These are phyloP conservation scores for Bruchidius siliquastri DNA, from an alignment of 2,888 invertebrate species.

Conservation along the genomic window DNA sequence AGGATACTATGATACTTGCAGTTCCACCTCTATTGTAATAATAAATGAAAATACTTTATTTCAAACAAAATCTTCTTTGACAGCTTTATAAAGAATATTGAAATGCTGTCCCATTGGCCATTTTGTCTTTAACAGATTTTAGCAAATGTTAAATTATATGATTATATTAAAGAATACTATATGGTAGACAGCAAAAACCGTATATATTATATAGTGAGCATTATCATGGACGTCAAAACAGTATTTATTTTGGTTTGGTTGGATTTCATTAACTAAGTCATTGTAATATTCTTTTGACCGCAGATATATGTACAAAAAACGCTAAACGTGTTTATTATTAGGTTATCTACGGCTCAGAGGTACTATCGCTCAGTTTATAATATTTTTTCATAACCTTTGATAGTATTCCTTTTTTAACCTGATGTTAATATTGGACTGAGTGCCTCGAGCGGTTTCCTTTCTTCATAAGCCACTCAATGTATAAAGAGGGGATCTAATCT, in stretches of 20 bases:
- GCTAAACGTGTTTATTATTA: not conserved
- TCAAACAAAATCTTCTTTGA: not conserved
- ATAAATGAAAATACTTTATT: no score
- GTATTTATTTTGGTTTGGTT: not conserved
- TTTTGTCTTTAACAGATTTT: not conserved
- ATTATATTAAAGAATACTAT: slow-evolving; percentile 41
- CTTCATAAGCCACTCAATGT: not conserved
- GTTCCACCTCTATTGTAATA: not conserved
- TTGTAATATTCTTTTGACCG: not conserved
- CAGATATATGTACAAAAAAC: not conserved
- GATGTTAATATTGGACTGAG: not conserved
- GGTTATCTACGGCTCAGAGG: not conserved
- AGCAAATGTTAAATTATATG: not conserved
- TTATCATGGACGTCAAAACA: slow-evolving; percentile 34
- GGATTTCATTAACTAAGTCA: not conserved
- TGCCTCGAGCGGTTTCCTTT: not conserved
- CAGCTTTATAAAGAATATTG: not conserved
- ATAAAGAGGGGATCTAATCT: not conserved
- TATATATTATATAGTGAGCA: slow-evolving; percentile 40
- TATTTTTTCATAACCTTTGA: no score
- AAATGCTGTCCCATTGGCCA: not conserved
- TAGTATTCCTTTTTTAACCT: not conserved
- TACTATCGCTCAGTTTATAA: not conserved
- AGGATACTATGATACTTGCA: no score
- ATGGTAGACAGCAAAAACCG: slow-evolving; percentile 41